Evolutionary conservation across 2,113 vertebrate genomes (phyloP), one percentile per base, ranked within the genome.

Genomic region (Chloropsis hardwickii): DNA sequence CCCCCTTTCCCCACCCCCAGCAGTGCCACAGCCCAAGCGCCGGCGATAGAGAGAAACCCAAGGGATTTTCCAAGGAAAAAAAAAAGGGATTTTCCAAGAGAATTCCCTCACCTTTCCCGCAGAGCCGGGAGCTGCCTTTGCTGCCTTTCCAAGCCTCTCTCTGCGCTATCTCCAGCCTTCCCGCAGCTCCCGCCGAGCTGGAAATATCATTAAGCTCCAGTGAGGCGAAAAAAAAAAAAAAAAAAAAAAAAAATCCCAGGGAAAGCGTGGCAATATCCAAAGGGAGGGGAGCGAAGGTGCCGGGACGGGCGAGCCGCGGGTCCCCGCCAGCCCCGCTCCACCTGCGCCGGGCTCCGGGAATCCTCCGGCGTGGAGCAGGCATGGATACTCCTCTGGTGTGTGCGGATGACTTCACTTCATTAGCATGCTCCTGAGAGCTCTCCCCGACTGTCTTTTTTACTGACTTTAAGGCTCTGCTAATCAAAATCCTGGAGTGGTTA

Each of bases 341-440:
- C 97, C 97, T 97, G 97, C 88, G 71, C 42, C 69, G 88, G 56
- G 81, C 76, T 66, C 64, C 81, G 9, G 64, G 65, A 93, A 66
- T 76, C 50, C 91, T 73, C 74, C 74, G 48, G 74, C 74, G 76
- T 88, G 92, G 47, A 94, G 92, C 94, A 90, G 86, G 96, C 97
- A 96, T 91, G 95, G 94, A 94, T 71, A 35, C 79, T 82, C 85
- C 95, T 82, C 94, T 65, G 94, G 16, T 91, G 94, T 27, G 92
- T 45, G 94, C 93, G 87, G 97, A 96, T 97, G 97, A 97, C 97
- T 97, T 97, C 97, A 97, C 95, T 94, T 95, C 97, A 96, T 97
- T 87, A 97, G 96, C 95, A 97, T 28, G 96, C 95, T 97, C 88
- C 95, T 92, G 97, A 97, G 90, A 96, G 94, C 95, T 96, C 92